Percentiles rank a stretch among this genome's conserved stretches.
Evolutionary conservation across 2,888 invertebrate genomes (phyloP).

Genomic region (Lasius platythorax): DNA sequence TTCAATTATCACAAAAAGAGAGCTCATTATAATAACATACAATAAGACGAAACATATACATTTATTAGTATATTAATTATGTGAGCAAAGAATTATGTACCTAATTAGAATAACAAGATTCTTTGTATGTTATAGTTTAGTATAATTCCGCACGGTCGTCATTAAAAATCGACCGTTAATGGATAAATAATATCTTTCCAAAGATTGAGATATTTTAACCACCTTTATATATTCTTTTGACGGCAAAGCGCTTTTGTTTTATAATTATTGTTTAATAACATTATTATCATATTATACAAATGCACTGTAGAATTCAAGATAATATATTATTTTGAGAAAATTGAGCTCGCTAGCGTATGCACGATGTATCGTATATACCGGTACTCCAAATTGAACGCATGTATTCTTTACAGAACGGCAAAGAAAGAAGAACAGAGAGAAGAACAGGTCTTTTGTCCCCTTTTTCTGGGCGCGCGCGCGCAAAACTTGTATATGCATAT

Average conservation of each 20-base stretch:
- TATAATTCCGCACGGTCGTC: too few species aligned
- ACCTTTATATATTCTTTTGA: background rate
- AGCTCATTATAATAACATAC: too few species aligned
- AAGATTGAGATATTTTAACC: background rate
- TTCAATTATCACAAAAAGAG: background rate
- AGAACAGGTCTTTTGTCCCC: conserved; percentile 44
- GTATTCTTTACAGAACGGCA: conserved; percentile 37
- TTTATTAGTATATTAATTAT: background rate
- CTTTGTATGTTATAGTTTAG: too few species aligned
- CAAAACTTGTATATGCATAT: conserved; percentile 61
- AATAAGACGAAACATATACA: background rate
- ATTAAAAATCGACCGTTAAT: background rate
- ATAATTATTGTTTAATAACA: background rate
- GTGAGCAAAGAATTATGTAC: background rate
- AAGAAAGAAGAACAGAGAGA: conserved; percentile 16
- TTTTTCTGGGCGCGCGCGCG: conserved; percentile 44
- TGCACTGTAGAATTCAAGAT: background rate
- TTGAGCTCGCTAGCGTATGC: conserved; percentile 1
- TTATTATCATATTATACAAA: background rate
- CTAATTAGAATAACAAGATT: background rate
- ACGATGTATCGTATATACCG: background rate
- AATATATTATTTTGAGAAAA: conserved; percentile 26
- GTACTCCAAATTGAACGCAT: conserved; percentile 42
- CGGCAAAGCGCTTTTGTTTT: background rate
- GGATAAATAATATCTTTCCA: background rate